These are phyloP conservation scores for Caenorhabditis sp. DNA, from an alignment of 2,888 invertebrate genomes.

Conservation along the genomic window DNA sequence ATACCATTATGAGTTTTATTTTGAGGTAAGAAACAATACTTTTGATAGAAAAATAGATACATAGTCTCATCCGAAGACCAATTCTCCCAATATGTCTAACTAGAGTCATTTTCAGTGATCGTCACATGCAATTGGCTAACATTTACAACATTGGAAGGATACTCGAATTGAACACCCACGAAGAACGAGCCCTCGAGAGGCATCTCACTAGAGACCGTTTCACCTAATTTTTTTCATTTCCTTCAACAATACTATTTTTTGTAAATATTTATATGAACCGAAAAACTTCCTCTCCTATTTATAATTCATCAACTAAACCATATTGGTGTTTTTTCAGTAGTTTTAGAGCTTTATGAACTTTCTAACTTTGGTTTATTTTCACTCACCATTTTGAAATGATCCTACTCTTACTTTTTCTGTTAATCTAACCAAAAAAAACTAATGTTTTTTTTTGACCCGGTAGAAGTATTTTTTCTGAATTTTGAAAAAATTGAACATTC, in stretches of 20 bases:
- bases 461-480: slow-evolving; percentile 10
- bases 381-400: neutral
- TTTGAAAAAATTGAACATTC: slow-evolving; percentile 3
- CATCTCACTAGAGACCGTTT: slow-evolving; percentile 38
- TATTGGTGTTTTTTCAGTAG: neutral
- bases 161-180: slow-evolving; percentile 38
- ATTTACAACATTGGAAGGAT: slow-evolving; percentile 49
- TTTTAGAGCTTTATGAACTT: neutral
- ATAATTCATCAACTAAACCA: neutral
- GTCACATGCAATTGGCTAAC: slow-evolving; percentile 46
- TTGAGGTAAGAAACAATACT: slow-evolving; percentile 37
- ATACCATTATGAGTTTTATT: slow-evolving; percentile 34
- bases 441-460: slow-evolving; percentile 10
- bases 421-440: neutral
- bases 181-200: slow-evolving; percentile 43
- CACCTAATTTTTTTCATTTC: slow-evolving; percentile 12
- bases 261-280: slow-evolving; percentile 5
- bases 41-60: no score
- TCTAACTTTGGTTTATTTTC: neutral
- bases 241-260: slow-evolving; percentile 1
- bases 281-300: neutral
- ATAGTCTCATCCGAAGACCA: no score
- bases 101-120: no score
- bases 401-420: neutral
- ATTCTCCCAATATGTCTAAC: no score